A percentile compares a stretch with the other conserved stretches of the same genome.
Evolutionary conservation across 2,888 invertebrate species (phyloP).

Genomic region (Drosophila kuntzei): DNA sequence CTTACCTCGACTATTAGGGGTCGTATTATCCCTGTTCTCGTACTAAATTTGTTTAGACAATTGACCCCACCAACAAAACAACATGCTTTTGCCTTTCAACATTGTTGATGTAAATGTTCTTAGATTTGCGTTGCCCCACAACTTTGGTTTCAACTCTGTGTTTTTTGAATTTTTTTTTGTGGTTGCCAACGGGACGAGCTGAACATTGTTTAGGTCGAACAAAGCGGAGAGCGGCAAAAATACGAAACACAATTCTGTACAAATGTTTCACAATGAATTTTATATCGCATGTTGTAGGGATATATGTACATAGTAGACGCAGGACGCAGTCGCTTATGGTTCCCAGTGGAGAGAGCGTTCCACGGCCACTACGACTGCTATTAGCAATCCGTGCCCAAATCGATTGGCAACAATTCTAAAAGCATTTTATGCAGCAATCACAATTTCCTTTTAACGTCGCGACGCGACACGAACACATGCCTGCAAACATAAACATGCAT

Average conservation of each 20-base stretch:
- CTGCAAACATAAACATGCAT: constrained; percentile 7
- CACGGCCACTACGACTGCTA: constrained; percentile 36
- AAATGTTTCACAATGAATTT: constrained; percentile 79
- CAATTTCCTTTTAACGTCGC: constrained; percentile 77
- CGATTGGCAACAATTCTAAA: constrained; percentile 81
- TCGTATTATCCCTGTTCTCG: constrained; percentile 8
- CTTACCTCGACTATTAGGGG: neutral
- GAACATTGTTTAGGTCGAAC: constrained; percentile 43
- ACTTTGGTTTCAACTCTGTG: constrained; percentile 55
- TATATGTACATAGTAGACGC: constrained; percentile 7
- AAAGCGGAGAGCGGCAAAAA: constrained; percentile 46
- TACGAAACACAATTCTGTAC: constrained; percentile 62
- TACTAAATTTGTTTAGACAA: constrained; percentile 55
- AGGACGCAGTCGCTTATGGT: constrained; percentile 50
- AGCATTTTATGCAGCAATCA: constrained; percentile 80
- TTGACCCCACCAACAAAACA: constrained; percentile 42
- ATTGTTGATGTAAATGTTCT: constrained; percentile 30
- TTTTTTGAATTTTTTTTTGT: neutral
- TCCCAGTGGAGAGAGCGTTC: constrained; percentile 27
- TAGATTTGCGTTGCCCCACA: constrained; percentile 53
- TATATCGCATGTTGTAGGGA: constrained; percentile 63
- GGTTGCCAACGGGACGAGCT: neutral
- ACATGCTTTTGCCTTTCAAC: constrained; percentile 54
- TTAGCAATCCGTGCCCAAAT: constrained; percentile 77
- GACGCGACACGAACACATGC: constrained; percentile 32